Base-by-base conservation (phyloP, 2,888 invertebrate genomes). In the Psylliodes chrysocephalus region DNA sequence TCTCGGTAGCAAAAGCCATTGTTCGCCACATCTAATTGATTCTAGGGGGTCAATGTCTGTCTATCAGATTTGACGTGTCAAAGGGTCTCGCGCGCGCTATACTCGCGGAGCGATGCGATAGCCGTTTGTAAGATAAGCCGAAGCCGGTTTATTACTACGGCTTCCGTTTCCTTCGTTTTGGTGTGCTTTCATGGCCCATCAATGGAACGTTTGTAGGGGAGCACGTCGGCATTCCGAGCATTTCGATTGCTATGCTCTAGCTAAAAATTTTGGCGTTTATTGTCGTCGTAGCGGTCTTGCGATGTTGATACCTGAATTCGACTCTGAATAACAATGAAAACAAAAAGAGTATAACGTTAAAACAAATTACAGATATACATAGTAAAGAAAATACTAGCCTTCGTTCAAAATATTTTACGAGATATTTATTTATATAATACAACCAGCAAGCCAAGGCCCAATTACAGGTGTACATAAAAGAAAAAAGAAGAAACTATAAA, bases 141-240 rank as follows among this genome's bases (percentile, higher is more conserved):
- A 22, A 38, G 38, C 56, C 56, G 44, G 19, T 56, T 56, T 56
- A 56, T 56, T 56, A 46, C 56, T 46, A 56, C 33, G 56, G 56
- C 56, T 56, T 56, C 56, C 56, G 56, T 46, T 56, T 56, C 56
- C 56, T 56, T 10, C 40, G 40, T 56, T 55, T 55, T 44, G 40
- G 38, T 38, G 54, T 25, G 42, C 40, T 55, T 56, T 56, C 44
- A 46, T 46, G 44, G 56, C 33, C 46, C 46, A 46, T 56, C 46
- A 46, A 56, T 44, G 33, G 44, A 56, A 56, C 30, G 56, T 53
- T 30, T 30, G 30, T 30, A 10, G 8, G 30, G 30, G 10, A 30
- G 10, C 4, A 8, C 30, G 10, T 30, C 10, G 30, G 30, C 30
- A 30, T 30, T 30, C 8, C 6, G 1, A 30, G 4, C 7, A 25